Base-by-base conservation (phyloP, 2,113 vertebrate genomes). In the Calypte anna region DNA sequence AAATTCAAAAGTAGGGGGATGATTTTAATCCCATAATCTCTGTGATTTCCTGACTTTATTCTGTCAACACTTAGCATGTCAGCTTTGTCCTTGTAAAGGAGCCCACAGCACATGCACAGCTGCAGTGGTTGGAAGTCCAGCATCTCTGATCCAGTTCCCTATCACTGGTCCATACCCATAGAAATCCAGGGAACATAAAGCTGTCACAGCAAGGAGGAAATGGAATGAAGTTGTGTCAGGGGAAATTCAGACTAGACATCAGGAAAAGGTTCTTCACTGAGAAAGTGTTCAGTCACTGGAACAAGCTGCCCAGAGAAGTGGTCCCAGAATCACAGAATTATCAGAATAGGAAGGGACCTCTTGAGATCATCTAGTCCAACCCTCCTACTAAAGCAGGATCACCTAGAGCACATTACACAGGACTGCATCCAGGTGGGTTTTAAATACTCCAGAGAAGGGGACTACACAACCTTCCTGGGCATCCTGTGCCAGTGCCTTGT, bases 261-360 rank as follows among this genome's bases (percentile, higher is more conserved):
- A 61, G 10, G 23, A 85, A 67, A 74, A 67, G 15, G 5, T 16
- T 61, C 24, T 74, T 61, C 54, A 23, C 5, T 22, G 62, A 57
- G 12, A 75, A 22, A 40, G 40, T 40, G 40, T 40, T 40, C 40
- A 40, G 40, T 40, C 40, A 58, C 48, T 58, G 19, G 10, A 70
- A 79, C 7, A 67, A 36, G 27, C 6, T 75, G 10, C 36, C 10
- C 23, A 51, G 28, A 27, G 51, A 53, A 53, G 22, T 5, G 24
- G 59, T 44, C 15, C 40, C 0, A 0, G 30, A 40, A 40, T 40
- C 12, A 40, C 40, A 40, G 40, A 40, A 40, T 40, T 40, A 40
- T 40, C 40, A 40, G 40, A 40, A 40, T 40, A 12, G 40, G 40
- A 40, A 40, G 12, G 40, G 11, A 40, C 40, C 40, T 40, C 40